Evolutionary conservation across 2,888 invertebrate species (phyloP).

Genomic region (Tachina lurida): DNA sequence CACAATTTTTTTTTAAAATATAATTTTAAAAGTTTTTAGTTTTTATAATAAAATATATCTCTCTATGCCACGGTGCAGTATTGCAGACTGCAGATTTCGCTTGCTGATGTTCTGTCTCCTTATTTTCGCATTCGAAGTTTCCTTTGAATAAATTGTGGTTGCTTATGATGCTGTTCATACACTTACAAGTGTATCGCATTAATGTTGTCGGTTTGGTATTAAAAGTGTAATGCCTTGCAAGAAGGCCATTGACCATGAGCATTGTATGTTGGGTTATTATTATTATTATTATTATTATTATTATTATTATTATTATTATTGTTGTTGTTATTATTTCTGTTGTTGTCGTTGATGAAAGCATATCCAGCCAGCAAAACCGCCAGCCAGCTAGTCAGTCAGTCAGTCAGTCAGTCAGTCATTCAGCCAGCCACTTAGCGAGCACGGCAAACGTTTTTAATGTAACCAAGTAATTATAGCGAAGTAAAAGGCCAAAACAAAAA

Average conservation of each 20-base stretch:
- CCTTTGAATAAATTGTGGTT: slow-evolving; percentile 49
- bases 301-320: slow-evolving; percentile 50
- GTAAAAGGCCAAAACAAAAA: slow-evolving; percentile 55
- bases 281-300: slow-evolving; percentile 25
- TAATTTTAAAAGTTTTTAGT: neutral
- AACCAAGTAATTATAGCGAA: slow-evolving; percentile 61
- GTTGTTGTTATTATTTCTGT: slow-evolving; percentile 7
- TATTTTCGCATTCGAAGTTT: slow-evolving; percentile 45
- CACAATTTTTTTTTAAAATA: neutral
- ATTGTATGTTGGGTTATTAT: slow-evolving; percentile 63
- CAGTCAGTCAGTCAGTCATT: slow-evolving; percentile 28
- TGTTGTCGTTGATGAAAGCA: slow-evolving; percentile 73
- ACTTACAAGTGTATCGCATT: slow-evolving; percentile 39
- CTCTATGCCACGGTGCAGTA: neutral
- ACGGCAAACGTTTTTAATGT: slow-evolving; percentile 49
- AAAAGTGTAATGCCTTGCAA: slow-evolving; percentile 78
- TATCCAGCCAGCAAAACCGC: slow-evolving; percentile 72
- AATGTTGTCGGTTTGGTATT: slow-evolving; percentile 49
- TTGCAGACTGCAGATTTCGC: slow-evolving; percentile 1
- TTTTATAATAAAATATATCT: neutral
- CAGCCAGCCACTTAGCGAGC: slow-evolving; percentile 1
- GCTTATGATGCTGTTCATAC: slow-evolving; percentile 36
- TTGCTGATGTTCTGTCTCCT: slow-evolving; percentile 29
- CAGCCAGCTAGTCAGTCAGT: slow-evolving; percentile 15
- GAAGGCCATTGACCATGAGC: slow-evolving; percentile 82